Evolutionary conservation across 1,140 invertebrate species (phyloP).

Genomic region (Pentalonia nigronervosa): DNA sequence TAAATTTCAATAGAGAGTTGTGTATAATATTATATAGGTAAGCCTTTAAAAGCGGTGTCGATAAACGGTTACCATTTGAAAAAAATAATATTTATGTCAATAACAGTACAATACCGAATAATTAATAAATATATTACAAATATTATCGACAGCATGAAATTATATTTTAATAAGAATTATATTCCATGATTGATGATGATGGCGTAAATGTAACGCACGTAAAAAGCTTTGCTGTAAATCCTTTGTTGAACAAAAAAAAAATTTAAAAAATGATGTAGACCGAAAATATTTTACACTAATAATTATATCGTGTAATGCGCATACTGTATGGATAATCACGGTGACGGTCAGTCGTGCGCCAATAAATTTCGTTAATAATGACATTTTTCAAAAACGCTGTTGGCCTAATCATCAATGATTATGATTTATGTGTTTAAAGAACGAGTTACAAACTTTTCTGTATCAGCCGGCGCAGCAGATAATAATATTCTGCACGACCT

Average conservation of each 20-base stretch:
- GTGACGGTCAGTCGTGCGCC: background rate
- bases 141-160: background rate
- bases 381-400: background rate
- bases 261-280: background rate
- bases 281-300: background rate
- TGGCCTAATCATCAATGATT: background rate
- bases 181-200: background rate
- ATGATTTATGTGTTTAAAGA: constrained; percentile 26
- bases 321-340: background rate
- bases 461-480: background rate
- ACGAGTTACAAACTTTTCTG: background rate
- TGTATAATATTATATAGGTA: background rate
- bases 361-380: constrained; percentile 23
- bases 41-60: background rate
- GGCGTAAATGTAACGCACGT: background rate
- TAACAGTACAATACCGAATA: background rate
- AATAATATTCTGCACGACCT: background rate
- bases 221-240: background rate
- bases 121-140: background rate
- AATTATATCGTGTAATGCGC: background rate
- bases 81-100: background rate
- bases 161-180: background rate
- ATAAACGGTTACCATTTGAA: background rate
- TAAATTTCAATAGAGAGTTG: background rate
- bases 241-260: background rate